phyloP scores from a whole-genome alignment of 2,113 vertebrate species.

The Podocnemis expansa region DNA sequence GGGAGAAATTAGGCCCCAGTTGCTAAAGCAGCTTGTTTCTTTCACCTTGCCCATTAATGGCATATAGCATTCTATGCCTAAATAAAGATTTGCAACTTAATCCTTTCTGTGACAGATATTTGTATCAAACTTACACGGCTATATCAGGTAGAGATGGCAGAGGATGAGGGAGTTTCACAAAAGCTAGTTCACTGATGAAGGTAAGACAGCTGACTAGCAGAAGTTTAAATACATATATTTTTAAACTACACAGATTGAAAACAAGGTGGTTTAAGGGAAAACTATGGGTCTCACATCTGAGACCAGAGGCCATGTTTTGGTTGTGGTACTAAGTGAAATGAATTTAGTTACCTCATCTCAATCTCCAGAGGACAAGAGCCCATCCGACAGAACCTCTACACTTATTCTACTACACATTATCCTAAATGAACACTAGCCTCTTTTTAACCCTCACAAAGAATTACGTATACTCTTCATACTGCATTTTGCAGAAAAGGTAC shows the following conservation, averaged over 20 bases:
- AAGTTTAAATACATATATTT: background rate
- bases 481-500: background rate
- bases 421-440: background rate
- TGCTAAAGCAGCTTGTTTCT: slow-evolving; percentile 30
- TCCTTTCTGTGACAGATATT: background rate
- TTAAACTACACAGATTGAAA: background rate
- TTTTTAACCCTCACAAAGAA: background rate
- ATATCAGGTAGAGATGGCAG: background rate
- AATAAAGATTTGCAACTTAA: slow-evolving; percentile 41
- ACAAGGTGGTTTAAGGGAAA: background rate
- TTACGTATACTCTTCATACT: background rate
- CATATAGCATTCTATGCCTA: slow-evolving; percentile 23
- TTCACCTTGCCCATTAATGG: slow-evolving; percentile 3
- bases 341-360: background rate
- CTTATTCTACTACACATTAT: background rate
- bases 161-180: background rate
- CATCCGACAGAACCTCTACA: background rate
- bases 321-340: background rate
- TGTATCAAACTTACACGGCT: background rate
- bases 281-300: background rate
- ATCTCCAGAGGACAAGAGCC: background rate
- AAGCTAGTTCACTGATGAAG: background rate
- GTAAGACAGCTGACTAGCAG: background rate
- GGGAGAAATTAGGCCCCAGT: slow-evolving; percentile 43
- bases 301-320: background rate